Evolutionary conservation across 2,888 invertebrate species (phyloP).

Genomic region (Lochmaea capreae): DNA sequence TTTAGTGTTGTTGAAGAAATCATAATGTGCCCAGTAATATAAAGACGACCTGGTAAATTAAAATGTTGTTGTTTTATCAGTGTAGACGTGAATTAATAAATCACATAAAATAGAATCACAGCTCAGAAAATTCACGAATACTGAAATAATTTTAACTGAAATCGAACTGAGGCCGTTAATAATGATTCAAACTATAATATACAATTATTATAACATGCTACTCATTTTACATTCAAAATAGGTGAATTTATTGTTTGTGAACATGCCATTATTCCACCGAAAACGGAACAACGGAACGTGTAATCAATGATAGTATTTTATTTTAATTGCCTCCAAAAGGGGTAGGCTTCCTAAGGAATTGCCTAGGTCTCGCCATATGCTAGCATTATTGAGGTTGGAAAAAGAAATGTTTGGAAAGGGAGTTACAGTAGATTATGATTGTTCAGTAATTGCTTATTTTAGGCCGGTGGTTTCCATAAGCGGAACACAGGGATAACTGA

Average conservation of each 20-base stretch:
- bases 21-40: slow-evolving; percentile 95
- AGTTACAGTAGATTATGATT: neutral
- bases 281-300: slow-evolving; percentile 16
- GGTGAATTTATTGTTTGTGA: slow-evolving; percentile 22
- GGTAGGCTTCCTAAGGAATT: neutral
- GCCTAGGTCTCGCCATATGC: neutral
- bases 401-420: neutral
- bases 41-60: slow-evolving; percentile 76
- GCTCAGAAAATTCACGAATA: neutral
- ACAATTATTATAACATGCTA: slow-evolving; percentile 28
- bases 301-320: slow-evolving; percentile 27
- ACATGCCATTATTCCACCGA: slow-evolving; percentile 14
- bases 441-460: neutral
- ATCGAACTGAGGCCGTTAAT: slow-evolving; percentile 2
- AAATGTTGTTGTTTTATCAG: too few species aligned
- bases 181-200: slow-evolving; percentile 23
- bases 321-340: slow-evolving; percentile 18
- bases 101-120: neutral
- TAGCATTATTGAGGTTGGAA: neutral
- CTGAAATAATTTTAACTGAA: neutral
- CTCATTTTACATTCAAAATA: slow-evolving; percentile 26
- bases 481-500: neutral
- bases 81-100: too few species aligned
- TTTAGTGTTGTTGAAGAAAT: slow-evolving; percentile 91
- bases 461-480: neutral